Evolutionary conservation across 2,888 invertebrate genomes (phyloP).

Genomic region (Eristalinus sepulchralis): DNA sequence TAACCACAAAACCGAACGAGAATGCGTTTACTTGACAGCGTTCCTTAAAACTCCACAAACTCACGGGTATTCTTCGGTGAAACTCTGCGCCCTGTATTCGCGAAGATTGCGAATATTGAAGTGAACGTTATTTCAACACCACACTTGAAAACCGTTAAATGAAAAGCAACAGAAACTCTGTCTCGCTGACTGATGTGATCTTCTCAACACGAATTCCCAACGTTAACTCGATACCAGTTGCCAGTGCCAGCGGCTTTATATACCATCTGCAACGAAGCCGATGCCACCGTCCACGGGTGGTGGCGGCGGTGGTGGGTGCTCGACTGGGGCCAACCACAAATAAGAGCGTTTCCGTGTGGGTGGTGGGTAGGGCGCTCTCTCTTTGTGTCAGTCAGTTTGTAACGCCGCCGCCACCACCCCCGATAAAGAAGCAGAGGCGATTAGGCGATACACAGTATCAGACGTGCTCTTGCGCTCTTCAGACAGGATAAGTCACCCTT

Average conservation of each 20-base stretch:
- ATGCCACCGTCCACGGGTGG: slow-evolving; percentile 8
- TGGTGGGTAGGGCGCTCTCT: slow-evolving; percentile 19
- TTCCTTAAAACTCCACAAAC: not conserved
- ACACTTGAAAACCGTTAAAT: slow-evolving; percentile 2
- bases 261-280: slow-evolving; percentile 60
- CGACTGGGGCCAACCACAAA: slow-evolving; percentile 33
- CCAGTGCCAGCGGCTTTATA: slow-evolving; percentile 57
- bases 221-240: slow-evolving; percentile 60
- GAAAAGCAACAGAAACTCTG: not conserved
- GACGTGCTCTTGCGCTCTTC: slow-evolving; percentile 58
- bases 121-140: not conserved
- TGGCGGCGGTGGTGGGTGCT: not conserved
- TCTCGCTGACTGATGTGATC: slow-evolving; percentile 48
- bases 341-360: slow-evolving; percentile 48
- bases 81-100: not conserved
- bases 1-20: not conserved
- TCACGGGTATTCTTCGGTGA: not conserved
- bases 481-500: slow-evolving; percentile 48
- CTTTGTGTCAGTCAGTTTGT: slow-evolving; percentile 19
- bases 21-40: not conserved
- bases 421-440: slow-evolving; percentile 20
- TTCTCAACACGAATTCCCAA: slow-evolving; percentile 57
- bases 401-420: slow-evolving; percentile 5
- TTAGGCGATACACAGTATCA: slow-evolving; percentile 49
- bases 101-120: not conserved